These are phyloP conservation scores for Habropoda laboriosa DNA, from an alignment of 1,140 invertebrate genomes.

Conservation along the genomic window DNA sequence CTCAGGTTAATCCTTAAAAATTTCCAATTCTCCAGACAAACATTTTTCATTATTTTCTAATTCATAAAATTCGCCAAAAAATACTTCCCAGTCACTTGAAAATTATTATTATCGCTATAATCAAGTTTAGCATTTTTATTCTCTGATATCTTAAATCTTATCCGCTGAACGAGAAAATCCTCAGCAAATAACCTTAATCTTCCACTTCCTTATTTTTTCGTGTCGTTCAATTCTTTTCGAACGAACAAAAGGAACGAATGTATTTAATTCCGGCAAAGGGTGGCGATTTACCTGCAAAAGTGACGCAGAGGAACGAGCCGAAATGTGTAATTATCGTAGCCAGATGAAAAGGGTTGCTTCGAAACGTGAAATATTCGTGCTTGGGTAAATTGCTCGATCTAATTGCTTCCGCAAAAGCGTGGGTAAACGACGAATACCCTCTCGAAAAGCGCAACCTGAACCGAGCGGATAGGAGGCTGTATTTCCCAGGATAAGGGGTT, in stretches of 20 bases:
- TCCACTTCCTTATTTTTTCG: no score
- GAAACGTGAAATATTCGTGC: neutral
- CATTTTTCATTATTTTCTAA: neutral
- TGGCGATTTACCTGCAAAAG: neutral
- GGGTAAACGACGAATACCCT: neutral
- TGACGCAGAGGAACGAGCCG: neutral
- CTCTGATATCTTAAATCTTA: no score
- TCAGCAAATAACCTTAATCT: no score
- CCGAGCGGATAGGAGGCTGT: slow-evolving; percentile 15
- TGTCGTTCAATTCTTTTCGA: neutral
- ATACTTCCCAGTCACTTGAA: neutral
- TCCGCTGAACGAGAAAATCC: no score
- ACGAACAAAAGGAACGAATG: neutral
- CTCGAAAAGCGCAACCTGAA: neutral
- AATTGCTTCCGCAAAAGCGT: neutral
- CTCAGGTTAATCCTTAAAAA: no score
- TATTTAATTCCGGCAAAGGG: neutral
- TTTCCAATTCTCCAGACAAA: neutral
- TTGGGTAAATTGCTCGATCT: neutral
- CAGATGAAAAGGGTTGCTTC: neutral
- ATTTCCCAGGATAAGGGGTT: slow-evolving; percentile 26
- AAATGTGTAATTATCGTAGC: neutral
- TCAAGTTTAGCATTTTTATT: no score
- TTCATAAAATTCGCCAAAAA: no score
- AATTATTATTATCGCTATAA: no score